Conservation (phyloP, 2,888 invertebrate species). For the Tortricodes alternella region DNA sequence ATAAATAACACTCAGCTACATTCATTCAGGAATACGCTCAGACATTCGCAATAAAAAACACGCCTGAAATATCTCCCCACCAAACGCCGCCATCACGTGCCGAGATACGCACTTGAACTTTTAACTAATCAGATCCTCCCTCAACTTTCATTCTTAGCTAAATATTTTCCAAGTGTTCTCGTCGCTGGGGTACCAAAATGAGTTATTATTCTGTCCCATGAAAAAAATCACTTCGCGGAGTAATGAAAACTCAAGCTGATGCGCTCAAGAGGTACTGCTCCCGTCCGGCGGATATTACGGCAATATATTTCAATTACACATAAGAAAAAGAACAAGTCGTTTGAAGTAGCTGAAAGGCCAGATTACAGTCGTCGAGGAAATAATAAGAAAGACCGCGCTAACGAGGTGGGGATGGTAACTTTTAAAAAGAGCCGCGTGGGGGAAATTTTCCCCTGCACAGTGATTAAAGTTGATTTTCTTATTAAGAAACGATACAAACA, state of each 20-base stretch:
- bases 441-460: constrained; percentile 52
- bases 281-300: constrained; percentile 80
- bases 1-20: constrained; percentile 34
- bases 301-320: constrained; percentile 83
- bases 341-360: constrained; percentile 80
- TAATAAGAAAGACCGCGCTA: constrained; percentile 76
- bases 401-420: constrained; percentile 70
- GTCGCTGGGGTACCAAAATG: constrained; percentile 67
- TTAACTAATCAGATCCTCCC: constrained; percentile 28
- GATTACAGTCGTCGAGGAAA: constrained; percentile 77
- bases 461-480: constrained; percentile 52
- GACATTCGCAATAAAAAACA: constrained; percentile 22
- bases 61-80: constrained; percentile 5
- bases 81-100: constrained; percentile 13
- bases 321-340: constrained; percentile 82
- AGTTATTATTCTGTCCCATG: constrained; percentile 77
- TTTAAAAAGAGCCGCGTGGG: constrained; percentile 69
- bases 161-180: constrained; percentile 63
- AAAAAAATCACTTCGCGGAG: constrained; percentile 75
- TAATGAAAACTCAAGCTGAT: constrained; percentile 80
- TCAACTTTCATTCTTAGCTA: constrained; percentile 52
- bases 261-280: constrained; percentile 74
- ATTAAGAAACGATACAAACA: constrained; percentile 2
- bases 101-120: constrained; percentile 27
- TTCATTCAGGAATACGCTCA: constrained; percentile 24